Conservation (phyloP, 2,888 invertebrate species). For the Diarsia dahlii region DNA sequence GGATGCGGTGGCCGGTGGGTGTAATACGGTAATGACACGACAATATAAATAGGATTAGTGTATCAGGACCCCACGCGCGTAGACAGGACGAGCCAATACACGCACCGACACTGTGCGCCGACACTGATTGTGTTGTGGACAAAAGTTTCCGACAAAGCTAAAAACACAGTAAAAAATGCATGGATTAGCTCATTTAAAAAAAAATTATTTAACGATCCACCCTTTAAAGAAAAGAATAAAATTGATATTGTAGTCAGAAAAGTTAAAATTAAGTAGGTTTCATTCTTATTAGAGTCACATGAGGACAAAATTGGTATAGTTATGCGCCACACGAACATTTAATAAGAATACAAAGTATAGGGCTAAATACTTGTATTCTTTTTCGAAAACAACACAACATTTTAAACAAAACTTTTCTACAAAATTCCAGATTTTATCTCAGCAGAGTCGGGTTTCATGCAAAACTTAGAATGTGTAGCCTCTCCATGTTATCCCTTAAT, state of each 20-base stretch:
- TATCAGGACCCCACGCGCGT: constrained; percentile 87
- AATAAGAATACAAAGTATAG: not conserved
- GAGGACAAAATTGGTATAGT: not conserved
- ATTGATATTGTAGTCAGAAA: too few species aligned
- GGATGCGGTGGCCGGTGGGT: constrained; percentile 80
- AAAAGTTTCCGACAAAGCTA: constrained; percentile 1
- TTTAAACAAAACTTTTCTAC: not conserved
- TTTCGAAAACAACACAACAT: not conserved
- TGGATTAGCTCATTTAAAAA: too few species aligned
- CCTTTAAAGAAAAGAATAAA: too few species aligned
- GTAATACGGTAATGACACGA: constrained; percentile 85
- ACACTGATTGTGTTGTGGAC: constrained; percentile 5
- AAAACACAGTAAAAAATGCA: too few species aligned
- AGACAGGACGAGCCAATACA: constrained; percentile 88
- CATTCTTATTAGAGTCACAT: not conserved
- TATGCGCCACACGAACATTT: not conserved
- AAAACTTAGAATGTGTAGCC: constrained; percentile 8
- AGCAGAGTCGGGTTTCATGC: not conserved
- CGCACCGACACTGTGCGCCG: constrained; percentile 52
- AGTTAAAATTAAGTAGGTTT: not conserved
- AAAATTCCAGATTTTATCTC: constrained; percentile 1
- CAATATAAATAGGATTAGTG: constrained; percentile 88
- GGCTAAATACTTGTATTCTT: not conserved
- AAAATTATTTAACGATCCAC: too few species aligned
- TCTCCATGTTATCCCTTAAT: constrained; percentile 55